Conservation (phyloP, 2,113 vertebrate genomes). For the Carettochelys insculpta region DNA sequence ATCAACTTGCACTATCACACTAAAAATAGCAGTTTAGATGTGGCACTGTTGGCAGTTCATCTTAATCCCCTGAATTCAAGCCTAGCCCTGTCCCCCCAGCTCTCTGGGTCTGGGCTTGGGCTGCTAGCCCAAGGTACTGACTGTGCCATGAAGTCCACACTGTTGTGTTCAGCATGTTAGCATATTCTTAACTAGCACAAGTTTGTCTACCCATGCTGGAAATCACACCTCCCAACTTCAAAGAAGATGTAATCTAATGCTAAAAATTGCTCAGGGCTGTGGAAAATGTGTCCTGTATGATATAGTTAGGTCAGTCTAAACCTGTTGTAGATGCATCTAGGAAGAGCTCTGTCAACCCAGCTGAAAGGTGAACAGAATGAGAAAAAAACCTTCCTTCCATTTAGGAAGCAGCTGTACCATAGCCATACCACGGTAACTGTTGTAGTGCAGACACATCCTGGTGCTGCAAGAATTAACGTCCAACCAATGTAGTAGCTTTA, state of each 20-base stretch:
- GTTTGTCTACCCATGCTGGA: neutral
- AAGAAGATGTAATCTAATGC: neutral
- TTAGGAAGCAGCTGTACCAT: neutral
- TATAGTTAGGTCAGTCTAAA: neutral
- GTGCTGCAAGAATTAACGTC: neutral
- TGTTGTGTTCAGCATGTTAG: neutral
- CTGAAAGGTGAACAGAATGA: neutral
- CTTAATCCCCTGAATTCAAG: neutral
- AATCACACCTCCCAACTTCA: neutral
- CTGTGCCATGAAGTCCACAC: neutral
- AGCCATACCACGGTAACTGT: neutral
- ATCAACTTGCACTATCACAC: neutral
- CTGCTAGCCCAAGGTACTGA: neutral
- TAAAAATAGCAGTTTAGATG: neutral
- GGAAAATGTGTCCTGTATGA: neutral
- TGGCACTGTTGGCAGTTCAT: neutral
- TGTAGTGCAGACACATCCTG: conserved; percentile 36
- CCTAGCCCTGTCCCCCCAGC: too few relatives aligned
- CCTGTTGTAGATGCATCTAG: neutral
- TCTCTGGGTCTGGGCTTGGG: neutral
- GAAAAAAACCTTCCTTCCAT: neutral
- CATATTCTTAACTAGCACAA: neutral
- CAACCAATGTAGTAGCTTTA: conserved; percentile 1
- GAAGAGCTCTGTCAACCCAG: neutral
- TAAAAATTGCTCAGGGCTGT: neutral